Conservation (phyloP, 1,140 invertebrate genomes). For the Drosophila azteca region DNA sequence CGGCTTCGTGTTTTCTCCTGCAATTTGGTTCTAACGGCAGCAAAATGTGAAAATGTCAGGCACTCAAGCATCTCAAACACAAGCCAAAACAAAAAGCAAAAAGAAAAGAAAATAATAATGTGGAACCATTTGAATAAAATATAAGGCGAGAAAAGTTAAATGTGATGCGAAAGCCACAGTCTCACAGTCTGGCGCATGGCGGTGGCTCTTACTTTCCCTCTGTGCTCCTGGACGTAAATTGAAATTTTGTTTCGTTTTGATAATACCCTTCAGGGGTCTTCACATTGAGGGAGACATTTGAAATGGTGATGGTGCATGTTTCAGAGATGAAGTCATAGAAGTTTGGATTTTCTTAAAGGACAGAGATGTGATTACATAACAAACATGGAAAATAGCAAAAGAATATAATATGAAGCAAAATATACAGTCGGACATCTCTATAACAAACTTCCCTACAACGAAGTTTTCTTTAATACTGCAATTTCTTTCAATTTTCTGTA, state of each 20-base stretch:
- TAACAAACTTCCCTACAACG: no score
- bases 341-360: background rate
- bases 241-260: constrained; percentile 55
- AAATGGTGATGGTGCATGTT: constrained; percentile 12
- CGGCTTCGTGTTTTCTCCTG: constrained; percentile 35
- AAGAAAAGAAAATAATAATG: constrained; percentile 46
- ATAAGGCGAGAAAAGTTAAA: constrained; percentile 79
- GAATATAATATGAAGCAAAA: no score
- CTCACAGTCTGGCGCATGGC: constrained; percentile 3
- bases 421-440: no score
- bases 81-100: constrained; percentile 30
- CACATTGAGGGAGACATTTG: constrained; percentile 18
- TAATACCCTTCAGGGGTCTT: constrained; percentile 21
- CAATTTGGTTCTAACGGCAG: constrained; percentile 70
- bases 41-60: constrained; percentile 75
- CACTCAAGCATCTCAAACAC: constrained; percentile 64
- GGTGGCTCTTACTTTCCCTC: constrained; percentile 8
- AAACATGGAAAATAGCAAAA: no score
- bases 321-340: constrained; percentile 8
- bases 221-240: constrained; percentile 55
- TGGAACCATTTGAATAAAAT: constrained; percentile 75
- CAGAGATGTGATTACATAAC: no score
- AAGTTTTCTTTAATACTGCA: no score
- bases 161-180: constrained; percentile 75
- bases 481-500: no score